Conservation (phyloP, 2,888 invertebrate species). For the Nephrocerus scutellatus region DNA sequence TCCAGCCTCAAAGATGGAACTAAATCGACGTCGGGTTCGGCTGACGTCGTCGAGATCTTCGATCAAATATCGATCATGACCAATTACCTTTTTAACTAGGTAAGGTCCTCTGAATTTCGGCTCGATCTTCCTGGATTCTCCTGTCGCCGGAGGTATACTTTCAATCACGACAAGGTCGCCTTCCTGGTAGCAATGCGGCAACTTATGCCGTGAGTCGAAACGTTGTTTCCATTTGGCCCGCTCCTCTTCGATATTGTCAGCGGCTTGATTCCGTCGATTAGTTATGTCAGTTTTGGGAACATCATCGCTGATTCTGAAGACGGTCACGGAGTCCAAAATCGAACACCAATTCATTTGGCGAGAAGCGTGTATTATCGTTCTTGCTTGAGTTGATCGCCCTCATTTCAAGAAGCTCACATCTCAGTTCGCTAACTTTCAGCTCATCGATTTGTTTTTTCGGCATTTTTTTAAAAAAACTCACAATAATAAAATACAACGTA, state of each 20-base stretch:
- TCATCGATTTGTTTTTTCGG: too few species aligned
- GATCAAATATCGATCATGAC: background rate
- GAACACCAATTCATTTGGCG: too few species aligned
- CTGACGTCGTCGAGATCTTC: slow-evolving; percentile 1
- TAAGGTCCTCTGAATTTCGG: background rate
- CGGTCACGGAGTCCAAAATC: too few species aligned
- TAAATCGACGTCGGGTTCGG: background rate
- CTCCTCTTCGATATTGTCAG: background rate
- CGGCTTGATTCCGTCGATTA: too few species aligned
- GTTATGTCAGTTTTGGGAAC: too few species aligned
- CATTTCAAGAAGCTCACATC: too few species aligned
- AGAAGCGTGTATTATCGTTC: too few species aligned
- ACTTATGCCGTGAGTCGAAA: background rate
- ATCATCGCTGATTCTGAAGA: too few species aligned
- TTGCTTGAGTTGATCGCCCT: too few species aligned
- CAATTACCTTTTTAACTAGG: background rate
- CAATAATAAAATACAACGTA: too few species aligned
- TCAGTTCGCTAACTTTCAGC: too few species aligned
- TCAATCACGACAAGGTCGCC: background rate
- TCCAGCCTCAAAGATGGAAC: background rate
- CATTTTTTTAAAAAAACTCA: too few species aligned
- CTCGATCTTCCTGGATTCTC: background rate
- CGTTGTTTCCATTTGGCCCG: slow-evolving; percentile 1
- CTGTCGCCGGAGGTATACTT: background rate
- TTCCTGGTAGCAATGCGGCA: background rate